These are phyloP conservation scores for Aspiorhynchus laticeps DNA, from an alignment of 2,113 vertebrate species.

Conservation along the genomic window DNA sequence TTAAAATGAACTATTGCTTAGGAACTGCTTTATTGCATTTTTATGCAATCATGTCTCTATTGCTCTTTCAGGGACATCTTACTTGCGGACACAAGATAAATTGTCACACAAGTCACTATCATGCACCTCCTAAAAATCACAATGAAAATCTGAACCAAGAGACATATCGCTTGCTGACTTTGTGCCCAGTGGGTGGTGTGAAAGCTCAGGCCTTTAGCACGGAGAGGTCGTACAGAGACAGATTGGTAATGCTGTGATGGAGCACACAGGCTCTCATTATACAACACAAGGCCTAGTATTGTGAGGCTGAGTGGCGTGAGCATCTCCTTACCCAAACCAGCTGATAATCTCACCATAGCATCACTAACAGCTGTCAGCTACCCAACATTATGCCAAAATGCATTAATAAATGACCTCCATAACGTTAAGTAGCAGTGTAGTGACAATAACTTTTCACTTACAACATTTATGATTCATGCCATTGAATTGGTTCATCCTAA, in stretches of 20 bases:
- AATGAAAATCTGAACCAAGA: neutral
- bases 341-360: constrained; percentile 53
- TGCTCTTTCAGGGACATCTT: neutral
- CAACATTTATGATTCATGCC: neutral
- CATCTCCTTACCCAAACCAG: constrained; percentile 57
- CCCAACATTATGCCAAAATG: constrained; percentile 15
- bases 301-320: constrained; percentile 56
- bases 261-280: constrained; percentile 64
- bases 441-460: neutral
- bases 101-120: neutral
- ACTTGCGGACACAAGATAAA: neutral
- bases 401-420: neutral
- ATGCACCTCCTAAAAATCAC: neutral
- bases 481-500: neutral
- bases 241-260: constrained; percentile 61
- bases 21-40: constrained; percentile 4
- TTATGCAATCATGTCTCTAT: constrained; percentile 10
- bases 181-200: neutral
- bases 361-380: constrained; percentile 36
- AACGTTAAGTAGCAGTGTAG: neutral
- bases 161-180: neutral
- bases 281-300: constrained; percentile 68
- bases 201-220: neutral
- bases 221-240: constrained; percentile 33
- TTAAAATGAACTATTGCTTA: neutral